A percentile compares a stretch with the other conserved stretches of the same genome.
phyloP scores from a whole-genome alignment of 2,797 vertebrate genomes.

The Onychomys torridus region DNA sequence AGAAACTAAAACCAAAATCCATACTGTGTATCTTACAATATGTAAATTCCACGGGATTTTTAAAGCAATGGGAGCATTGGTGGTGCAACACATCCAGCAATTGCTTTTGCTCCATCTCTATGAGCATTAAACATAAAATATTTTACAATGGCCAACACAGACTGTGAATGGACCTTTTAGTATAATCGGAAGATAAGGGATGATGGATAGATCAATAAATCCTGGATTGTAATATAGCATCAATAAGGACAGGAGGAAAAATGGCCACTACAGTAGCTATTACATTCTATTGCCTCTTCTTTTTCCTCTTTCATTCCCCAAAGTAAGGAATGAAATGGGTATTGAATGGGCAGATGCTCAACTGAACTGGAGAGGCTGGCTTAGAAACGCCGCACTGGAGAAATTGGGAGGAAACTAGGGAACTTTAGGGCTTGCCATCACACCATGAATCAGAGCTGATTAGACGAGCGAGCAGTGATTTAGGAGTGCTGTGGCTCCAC shows the following conservation, averaged over 20 bases:
- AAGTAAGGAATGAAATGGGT: background rate
- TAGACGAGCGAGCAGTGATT: background rate
- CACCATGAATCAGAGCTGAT: background rate
- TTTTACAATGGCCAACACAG: background rate
- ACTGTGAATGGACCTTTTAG: background rate
- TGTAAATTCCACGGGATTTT: background rate
- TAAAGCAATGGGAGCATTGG: background rate
- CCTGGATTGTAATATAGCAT: background rate
- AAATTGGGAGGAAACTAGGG: background rate
- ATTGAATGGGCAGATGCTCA: conserved; percentile 9
- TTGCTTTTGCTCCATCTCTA: background rate
- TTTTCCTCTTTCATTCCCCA: background rate
- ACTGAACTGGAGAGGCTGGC: background rate
- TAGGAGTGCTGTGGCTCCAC: background rate
- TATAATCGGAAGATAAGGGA: background rate
- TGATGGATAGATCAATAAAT: conserved; percentile 35
- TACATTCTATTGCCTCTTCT: background rate
- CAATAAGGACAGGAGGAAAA: background rate
- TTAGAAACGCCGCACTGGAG: background rate
- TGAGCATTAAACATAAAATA: conserved; percentile 27
- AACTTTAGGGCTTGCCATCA: background rate
- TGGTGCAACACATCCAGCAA: conserved; percentile 43
- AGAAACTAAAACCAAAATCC: background rate
- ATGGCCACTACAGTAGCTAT: background rate
- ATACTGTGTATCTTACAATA: background rate